These are phyloP conservation scores for Alectura lathami DNA, from an alignment of 2,113 vertebrate species.

Conservation along the genomic window DNA sequence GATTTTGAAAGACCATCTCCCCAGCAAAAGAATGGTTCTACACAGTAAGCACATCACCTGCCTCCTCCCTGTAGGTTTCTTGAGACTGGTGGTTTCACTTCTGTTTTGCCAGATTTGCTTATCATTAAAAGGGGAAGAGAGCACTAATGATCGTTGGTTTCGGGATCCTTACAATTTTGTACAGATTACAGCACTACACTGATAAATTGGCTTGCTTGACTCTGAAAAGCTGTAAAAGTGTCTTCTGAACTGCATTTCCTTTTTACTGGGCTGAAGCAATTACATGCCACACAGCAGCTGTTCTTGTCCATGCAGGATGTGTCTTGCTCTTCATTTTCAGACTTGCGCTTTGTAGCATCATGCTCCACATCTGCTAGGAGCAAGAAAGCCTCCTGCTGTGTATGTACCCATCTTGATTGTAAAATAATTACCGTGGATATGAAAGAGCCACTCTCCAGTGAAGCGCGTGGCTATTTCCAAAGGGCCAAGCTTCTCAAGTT, in stretches of 20 bases:
- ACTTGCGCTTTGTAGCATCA: background rate
- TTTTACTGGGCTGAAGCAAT: background rate
- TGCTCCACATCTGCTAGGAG: background rate
- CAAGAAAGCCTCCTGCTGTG: background rate
- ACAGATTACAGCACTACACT: background rate
- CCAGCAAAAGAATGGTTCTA: background rate
- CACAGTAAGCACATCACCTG: background rate
- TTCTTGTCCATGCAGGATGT: background rate
- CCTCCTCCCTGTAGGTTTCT: background rate
- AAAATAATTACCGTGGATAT: background rate
- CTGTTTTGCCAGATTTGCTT: slow-evolving; percentile 30
- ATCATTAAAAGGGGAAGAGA: slow-evolving; percentile 13
- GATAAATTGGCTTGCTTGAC: background rate
- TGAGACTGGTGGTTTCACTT: slow-evolving; percentile 32
- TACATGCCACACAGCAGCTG: background rate
- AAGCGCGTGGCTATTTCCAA: background rate
- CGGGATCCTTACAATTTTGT: background rate
- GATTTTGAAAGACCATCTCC: slow-evolving; percentile 23
- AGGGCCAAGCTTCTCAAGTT: background rate
- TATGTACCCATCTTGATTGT: background rate
- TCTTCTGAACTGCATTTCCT: background rate
- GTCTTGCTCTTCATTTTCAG: background rate
- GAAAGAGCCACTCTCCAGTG: background rate
- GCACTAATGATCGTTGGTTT: background rate
- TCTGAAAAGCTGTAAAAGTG: background rate